phyloP scores from a whole-genome alignment of 2,797 vertebrate species.

The Muraenolepis orangiensis region DNA sequence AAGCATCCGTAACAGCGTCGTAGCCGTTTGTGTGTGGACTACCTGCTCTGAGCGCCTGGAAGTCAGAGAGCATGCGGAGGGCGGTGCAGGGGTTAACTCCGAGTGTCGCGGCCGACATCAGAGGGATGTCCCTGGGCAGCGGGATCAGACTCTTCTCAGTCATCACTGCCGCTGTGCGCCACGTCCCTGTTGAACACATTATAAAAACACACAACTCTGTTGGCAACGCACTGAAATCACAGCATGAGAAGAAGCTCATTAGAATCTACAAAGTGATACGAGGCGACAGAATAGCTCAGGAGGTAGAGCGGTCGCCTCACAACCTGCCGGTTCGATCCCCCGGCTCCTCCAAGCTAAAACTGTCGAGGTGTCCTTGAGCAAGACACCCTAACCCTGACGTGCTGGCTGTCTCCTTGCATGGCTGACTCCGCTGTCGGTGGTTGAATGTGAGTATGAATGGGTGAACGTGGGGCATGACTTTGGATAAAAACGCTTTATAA shows the following conservation, averaged over 20 bases:
- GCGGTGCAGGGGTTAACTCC: constrained; percentile 94
- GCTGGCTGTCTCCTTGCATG: too few species aligned
- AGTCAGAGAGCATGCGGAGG: constrained; percentile 87
- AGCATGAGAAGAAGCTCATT: background rate
- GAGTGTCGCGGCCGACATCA: constrained; percentile 86
- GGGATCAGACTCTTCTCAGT: constrained; percentile 71
- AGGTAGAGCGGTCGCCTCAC: too few species aligned
- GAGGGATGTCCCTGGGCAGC: constrained; percentile 80
- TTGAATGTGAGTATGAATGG: too few species aligned
- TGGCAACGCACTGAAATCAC: background rate
- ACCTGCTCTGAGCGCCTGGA: constrained; percentile 85
- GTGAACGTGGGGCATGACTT: too few species aligned
- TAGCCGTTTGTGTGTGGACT: background rate
- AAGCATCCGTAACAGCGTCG: background rate
- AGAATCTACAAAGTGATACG: too few species aligned
- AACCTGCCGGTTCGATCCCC: too few species aligned
- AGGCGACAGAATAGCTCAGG: too few species aligned
- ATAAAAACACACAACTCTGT: background rate
- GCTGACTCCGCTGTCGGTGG: too few species aligned
- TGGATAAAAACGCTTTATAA: too few species aligned
- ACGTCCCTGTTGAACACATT: constrained; percentile 79
- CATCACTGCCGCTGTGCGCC: constrained; percentile 81
- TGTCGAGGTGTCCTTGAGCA: too few species aligned
- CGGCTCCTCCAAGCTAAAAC: too few species aligned
- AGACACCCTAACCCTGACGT: too few species aligned